These are phyloP conservation scores for Oreochromis mossambicus DNA, from an alignment of 2,797 vertebrate species.

Conservation along the genomic window DNA sequence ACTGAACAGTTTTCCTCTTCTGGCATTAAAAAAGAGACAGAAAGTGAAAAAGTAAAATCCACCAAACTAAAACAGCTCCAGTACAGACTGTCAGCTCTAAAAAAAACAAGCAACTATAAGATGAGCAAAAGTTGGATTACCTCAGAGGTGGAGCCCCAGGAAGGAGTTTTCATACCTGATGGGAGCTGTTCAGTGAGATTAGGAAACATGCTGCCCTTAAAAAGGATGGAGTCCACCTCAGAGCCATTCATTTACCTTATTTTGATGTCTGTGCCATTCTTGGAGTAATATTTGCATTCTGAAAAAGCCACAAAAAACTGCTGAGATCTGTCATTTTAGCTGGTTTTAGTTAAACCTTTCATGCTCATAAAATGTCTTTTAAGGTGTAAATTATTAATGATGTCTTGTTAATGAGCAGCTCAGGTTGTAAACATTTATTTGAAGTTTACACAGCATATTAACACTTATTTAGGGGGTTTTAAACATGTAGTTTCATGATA, in stretches of 20 bases:
- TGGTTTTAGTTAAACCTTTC: neutral
- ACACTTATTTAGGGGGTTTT: neutral
- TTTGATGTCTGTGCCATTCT: neutral
- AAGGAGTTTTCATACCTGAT: neutral
- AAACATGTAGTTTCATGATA: neutral
- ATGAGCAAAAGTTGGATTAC: accelerated
- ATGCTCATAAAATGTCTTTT: neutral
- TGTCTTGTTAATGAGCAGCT: neutral
- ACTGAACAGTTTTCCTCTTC: neutral
- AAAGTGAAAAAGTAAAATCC: neutral
- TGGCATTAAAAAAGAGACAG: neutral
- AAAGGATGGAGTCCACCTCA: neutral
- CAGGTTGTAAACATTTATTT: neutral
- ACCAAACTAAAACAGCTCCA: neutral
- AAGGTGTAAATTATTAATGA: neutral
- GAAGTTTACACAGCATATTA: neutral
- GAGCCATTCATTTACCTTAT: neutral
- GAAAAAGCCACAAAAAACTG: neutral
- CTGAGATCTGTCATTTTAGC: neutral
- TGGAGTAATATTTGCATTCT: neutral
- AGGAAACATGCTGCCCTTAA: neutral
- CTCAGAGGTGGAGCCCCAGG: neutral
- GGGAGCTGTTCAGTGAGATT: neutral
- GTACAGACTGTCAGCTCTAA: neutral
- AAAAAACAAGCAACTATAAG: neutral